These are phyloP conservation scores for Cotesia typhae DNA, from an alignment of 1,140 invertebrate genomes.

Conservation along the genomic window DNA sequence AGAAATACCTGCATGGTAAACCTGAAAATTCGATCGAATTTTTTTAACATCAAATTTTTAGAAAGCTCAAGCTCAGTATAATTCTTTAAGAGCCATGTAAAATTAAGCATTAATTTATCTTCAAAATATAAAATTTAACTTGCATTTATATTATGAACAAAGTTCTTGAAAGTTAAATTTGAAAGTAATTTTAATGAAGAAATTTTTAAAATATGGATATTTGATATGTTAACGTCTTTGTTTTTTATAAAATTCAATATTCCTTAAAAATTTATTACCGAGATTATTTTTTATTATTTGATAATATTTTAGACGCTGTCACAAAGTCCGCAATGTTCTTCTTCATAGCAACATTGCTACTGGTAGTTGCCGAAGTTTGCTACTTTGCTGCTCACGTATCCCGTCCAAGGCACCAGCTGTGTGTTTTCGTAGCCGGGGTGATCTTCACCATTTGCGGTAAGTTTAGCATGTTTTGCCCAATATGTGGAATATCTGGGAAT, in stretches of 20 bases:
- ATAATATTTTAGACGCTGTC: conserved; percentile 70
- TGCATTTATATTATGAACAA: too few relatives aligned
- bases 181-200: too few relatives aligned
- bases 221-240: too few relatives aligned
- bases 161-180: too few relatives aligned
- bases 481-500: neutral
- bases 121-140: too few relatives aligned
- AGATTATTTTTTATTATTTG: conserved; percentile 41
- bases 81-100: too few relatives aligned
- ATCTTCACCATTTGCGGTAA: conserved; percentile 74
- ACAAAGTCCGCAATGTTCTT: conserved; percentile 75
- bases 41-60: too few relatives aligned
- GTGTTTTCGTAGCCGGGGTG: conserved; percentile 74
- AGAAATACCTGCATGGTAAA: too few relatives aligned
- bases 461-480: conserved; percentile 6
- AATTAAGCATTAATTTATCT: too few relatives aligned
- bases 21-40: too few relatives aligned
- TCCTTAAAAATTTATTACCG: conserved; percentile 36
- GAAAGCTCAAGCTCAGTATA: too few relatives aligned
- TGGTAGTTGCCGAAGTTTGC: conserved; percentile 72
- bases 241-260: conserved; percentile 17
- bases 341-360: conserved; percentile 69
- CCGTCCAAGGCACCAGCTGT: conserved; percentile 66
- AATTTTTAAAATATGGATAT: too few relatives aligned
- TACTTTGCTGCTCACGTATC: conserved; percentile 70